phyloP scores from a whole-genome alignment of 2,113 vertebrate species.

The Aspidoscelis tigris region DNA sequence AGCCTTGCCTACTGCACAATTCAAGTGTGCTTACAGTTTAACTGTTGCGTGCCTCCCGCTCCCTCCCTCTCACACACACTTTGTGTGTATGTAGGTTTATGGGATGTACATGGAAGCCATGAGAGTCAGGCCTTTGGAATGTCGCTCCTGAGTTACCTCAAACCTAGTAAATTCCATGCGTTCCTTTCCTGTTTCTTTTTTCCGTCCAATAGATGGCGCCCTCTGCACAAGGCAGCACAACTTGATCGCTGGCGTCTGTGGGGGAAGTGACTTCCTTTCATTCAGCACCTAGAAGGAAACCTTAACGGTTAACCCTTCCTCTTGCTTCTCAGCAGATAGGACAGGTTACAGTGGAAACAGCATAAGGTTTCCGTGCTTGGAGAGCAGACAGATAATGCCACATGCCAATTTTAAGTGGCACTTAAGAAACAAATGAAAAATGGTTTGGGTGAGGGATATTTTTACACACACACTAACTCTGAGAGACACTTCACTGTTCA shows the following conservation, averaged over 20 bases:
- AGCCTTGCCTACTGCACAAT: too few relatives aligned
- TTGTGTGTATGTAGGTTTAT: neutral
- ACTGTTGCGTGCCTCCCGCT: neutral
- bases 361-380: neutral
- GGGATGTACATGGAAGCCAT: neutral
- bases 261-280: constrained; percentile 10
- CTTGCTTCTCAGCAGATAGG: neutral
- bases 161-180: neutral
- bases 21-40: too few relatives aligned
- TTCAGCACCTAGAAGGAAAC: neutral
- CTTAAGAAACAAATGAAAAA: neutral
- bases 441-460: neutral
- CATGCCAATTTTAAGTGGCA: neutral
- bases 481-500: too few relatives aligned
- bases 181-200: neutral
- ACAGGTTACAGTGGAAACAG: neutral
- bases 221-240: constrained; percentile 50
- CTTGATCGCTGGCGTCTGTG: neutral
- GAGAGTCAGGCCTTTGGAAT: neutral
- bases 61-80: too few relatives aligned
- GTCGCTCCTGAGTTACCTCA: neutral
- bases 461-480: too few relatives aligned
- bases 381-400: neutral
- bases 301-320: constrained; percentile 18
- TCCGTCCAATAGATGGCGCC: constrained; percentile 53